Conservation (phyloP, 2,888 invertebrate genomes). For the Campoplex nolae region DNA sequence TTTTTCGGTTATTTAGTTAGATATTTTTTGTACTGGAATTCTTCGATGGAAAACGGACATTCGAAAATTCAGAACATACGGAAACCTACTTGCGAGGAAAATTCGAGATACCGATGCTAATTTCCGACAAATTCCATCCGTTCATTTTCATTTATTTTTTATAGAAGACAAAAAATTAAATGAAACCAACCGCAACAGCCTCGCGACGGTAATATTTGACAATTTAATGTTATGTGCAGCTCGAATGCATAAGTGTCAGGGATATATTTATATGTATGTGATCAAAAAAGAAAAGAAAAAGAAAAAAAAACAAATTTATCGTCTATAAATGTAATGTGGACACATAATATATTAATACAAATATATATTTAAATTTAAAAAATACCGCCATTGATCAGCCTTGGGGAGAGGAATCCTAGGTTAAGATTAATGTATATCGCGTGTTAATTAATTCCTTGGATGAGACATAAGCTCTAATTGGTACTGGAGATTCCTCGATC, state of each 20-base stretch:
- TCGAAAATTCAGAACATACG: background rate
- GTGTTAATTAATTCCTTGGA: constrained; percentile 50
- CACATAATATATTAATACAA: constrained; percentile 13
- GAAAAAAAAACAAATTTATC: constrained; percentile 68
- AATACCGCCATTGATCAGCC: constrained; percentile 73
- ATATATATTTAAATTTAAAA: constrained; percentile 44
- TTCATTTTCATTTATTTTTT: background rate
- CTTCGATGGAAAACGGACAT: background rate
- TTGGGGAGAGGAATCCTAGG: constrained; percentile 66
- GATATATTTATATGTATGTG: constrained; percentile 75
- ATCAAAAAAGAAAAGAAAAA: constrained; percentile 28
- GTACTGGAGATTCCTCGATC: constrained; percentile 33
- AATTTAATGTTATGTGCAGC: constrained; percentile 75
- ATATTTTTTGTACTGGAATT: background rate
- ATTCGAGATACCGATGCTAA: background rate
- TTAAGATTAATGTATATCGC: constrained; percentile 47
- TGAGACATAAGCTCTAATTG: constrained; percentile 15
- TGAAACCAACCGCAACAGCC: constrained; percentile 67
- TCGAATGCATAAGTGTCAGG: constrained; percentile 76
- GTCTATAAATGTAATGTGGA: constrained; percentile 74
- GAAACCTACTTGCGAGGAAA: background rate
- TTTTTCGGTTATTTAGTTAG: background rate
- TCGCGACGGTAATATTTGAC: constrained; percentile 74
- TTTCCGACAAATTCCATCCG: background rate
- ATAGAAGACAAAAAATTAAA: constrained; percentile 7